Conservation (phyloP, 2,113 vertebrate species). For the Acrocephalus arundinaceus region DNA sequence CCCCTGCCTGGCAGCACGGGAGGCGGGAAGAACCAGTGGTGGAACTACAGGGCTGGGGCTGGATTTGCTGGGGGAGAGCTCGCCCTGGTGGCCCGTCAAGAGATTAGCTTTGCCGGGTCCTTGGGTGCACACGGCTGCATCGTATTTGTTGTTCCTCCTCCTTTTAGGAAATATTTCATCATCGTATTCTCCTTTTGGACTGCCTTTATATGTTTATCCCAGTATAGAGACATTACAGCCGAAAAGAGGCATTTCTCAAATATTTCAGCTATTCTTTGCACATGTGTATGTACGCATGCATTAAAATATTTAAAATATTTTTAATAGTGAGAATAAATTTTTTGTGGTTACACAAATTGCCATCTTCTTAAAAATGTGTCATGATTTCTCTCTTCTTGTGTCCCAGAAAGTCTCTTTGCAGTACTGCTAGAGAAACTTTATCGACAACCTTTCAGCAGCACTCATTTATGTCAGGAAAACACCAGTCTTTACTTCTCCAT, state of each 20-base stretch:
- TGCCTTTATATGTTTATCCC: neutral
- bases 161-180: neutral
- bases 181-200: neutral
- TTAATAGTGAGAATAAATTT: constrained; percentile 2
- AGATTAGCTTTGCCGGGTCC: neutral
- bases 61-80: constrained; percentile 7
- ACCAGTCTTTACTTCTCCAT: neutral
- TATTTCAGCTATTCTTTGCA: neutral
- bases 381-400: constrained; percentile 13
- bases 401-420: neutral
- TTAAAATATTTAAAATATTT: neutral
- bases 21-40: neutral
- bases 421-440: neutral
- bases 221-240: neutral
- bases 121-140: rapidly evolving
- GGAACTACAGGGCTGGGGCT: neutral
- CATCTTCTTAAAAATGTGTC: constrained; percentile 33
- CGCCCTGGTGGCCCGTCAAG: neutral
- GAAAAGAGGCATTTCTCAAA: neutral
- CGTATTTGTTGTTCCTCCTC: neutral
- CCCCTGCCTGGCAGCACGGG: rapidly evolving
- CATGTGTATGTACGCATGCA: rapidly evolving
- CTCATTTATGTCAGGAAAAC: neutral
- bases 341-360: constrained; percentile 40
- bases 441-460: constrained; percentile 7